A percentile compares a stretch with the other conserved stretches of the same genome.
Evolutionary conservation across 2,113 vertebrate genomes (phyloP).

Genomic region (Platichthys stellatus): DNA sequence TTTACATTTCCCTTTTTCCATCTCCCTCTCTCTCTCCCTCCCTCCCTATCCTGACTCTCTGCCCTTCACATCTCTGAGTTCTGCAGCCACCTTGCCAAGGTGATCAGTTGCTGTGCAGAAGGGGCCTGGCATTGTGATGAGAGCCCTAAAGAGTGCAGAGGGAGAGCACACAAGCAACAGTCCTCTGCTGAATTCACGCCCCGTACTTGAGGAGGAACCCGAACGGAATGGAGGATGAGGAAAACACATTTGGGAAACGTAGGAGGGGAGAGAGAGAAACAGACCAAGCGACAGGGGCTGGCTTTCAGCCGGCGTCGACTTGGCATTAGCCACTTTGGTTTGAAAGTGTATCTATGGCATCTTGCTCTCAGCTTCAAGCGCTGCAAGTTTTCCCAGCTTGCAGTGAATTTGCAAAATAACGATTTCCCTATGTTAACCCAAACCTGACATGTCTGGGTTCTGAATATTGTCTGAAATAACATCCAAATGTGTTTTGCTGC

Average conservation of each 20-base stretch:
- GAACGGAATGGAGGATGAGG: constrained; percentile 51
- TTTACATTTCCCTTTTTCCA: constrained; percentile 39
- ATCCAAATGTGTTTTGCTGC: constrained; percentile 30
- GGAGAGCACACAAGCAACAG: constrained; percentile 43
- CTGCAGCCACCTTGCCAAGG: constrained; percentile 40
- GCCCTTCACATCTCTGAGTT: constrained; percentile 26
- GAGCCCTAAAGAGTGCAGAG: constrained; percentile 33
- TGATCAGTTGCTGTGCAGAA: constrained; percentile 43
- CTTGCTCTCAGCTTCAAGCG: constrained; percentile 11
- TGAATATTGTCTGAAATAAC: constrained; percentile 8
- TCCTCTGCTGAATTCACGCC: constrained; percentile 49
- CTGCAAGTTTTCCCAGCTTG: constrained; percentile 9
- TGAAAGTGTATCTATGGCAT: constrained; percentile 13
- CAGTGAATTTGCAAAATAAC: constrained; percentile 26
- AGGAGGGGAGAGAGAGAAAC: constrained; percentile 1
- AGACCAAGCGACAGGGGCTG: constrained; percentile 31
- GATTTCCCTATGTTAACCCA: constrained; percentile 11
- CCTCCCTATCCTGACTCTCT: constrained; percentile 20
- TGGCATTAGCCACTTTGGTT: constrained; percentile 39
- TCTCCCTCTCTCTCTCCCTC: not conserved
- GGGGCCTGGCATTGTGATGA: constrained; percentile 32
- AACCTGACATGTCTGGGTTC: not conserved
- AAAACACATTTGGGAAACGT: constrained; percentile 31
- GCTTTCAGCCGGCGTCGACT: not conserved
- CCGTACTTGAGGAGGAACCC: constrained; percentile 42